A percentile compares a stretch with the other conserved stretches of the same genome.
Conservation (phyloP, 2,113 vertebrate genomes). For the Halcyon malimbica region DNA sequence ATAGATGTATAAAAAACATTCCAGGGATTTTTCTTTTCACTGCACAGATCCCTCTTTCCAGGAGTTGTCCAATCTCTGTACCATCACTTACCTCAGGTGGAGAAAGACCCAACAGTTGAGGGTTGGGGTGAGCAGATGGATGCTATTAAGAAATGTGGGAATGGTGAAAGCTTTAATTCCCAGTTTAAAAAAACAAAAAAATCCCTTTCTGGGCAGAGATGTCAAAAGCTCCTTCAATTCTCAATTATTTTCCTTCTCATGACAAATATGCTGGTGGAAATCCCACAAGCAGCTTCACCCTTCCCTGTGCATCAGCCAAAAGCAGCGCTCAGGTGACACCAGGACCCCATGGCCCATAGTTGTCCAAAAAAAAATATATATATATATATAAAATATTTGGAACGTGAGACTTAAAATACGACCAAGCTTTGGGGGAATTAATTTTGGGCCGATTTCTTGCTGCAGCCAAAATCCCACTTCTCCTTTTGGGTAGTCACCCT, state of each 20-base stretch:
- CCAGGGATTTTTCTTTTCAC: background rate
- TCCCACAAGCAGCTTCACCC: background rate
- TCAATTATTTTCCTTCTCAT: background rate
- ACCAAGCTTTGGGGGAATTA: background rate
- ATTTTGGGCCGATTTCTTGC: background rate
- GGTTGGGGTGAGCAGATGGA: background rate
- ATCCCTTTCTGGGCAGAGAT: background rate
- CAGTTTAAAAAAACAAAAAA: background rate
- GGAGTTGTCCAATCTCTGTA: background rate
- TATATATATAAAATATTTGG: background rate
- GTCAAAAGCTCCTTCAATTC: background rate
- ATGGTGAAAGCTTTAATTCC: background rate
- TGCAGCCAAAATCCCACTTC: rapidly evolving
- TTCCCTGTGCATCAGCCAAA: background rate
- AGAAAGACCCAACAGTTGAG: rapidly evolving
- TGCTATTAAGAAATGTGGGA: background rate
- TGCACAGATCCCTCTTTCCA: rapidly evolving
- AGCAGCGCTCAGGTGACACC: background rate
- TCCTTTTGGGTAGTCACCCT: background rate
- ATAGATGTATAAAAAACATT: background rate
- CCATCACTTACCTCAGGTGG: rapidly evolving
- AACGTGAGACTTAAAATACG: background rate
- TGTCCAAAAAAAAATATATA: no score
- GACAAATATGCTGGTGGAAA: background rate
- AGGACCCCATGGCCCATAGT: rapidly evolving